These are phyloP conservation scores for Pachydiplax longipennis DNA, from an alignment of 2,888 invertebrate species.

Conservation along the genomic window DNA sequence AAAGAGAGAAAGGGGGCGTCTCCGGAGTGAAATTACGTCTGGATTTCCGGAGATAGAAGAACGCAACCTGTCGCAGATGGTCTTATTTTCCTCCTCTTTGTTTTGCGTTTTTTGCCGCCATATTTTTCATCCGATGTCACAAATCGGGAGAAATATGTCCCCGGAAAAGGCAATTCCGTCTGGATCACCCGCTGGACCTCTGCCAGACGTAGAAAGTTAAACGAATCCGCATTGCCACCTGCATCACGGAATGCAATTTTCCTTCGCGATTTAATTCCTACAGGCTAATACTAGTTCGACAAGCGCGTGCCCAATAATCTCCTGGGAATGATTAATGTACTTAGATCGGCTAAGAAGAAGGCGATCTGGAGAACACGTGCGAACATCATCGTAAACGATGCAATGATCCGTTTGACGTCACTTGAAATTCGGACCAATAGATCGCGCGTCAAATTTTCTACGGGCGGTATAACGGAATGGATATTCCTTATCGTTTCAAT, in stretches of 20 bases:
- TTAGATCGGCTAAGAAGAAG: neutral
- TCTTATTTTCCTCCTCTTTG: neutral
- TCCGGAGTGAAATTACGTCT: neutral
- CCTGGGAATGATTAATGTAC: neutral
- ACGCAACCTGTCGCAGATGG: neutral
- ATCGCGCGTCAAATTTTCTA: neutral
- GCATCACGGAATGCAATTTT: neutral
- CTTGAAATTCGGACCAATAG: neutral
- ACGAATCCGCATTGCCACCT: neutral
- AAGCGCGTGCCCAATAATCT: constrained; percentile 5
- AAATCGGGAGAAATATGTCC: neutral
- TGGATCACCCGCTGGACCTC: neutral
- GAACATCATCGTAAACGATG: neutral
- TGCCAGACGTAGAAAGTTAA: neutral
- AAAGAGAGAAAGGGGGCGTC: neutral
- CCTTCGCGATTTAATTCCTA: neutral
- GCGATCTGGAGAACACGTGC: constrained; percentile 7
- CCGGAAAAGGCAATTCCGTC: neutral
- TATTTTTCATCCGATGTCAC: neutral
- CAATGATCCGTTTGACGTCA: neutral
- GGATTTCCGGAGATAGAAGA: neutral
- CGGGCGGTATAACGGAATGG: neutral
- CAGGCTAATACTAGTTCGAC: neutral
- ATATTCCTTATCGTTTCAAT: neutral
- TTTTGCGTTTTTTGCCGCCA: neutral